Base-by-base conservation (phyloP, 1,140 invertebrate genomes). In the Antheraea mylitta region DNA sequence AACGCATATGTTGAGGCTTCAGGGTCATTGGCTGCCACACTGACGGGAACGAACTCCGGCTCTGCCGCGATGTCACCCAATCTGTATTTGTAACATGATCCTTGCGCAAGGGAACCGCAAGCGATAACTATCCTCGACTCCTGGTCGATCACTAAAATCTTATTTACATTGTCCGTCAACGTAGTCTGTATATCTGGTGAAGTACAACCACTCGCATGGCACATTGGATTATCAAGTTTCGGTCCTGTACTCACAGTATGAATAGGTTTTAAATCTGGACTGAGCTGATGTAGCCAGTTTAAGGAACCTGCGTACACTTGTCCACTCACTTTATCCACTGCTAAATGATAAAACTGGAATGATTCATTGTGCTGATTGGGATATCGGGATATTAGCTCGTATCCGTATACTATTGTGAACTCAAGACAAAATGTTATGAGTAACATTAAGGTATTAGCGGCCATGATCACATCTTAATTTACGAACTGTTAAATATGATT, bases 1-100 rank as follows among this genome's bases (percentile, higher is more conserved):
- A 99, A 99, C 0, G 98, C 98, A 79, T 96, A 98, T 0, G 98
- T 99, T 0, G 98, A 98, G 0, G 98, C 97, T 70, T 94, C 94
- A 69, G 97, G 96, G 88, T 98, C 98, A 83, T 99, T 99, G 0
- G 98, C 97, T 0, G 97, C 98, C 11, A 99, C 95, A 69, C 96
- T 96, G 42, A 94, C 93, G 0, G 96, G 94, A 65, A 97, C 94
- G 77, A 97, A 96, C 66, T 96, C 94, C 1, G 96, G 94, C 45
- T 94, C 93, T 9, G 95, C 90, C 58, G 95, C 96, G 78, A 99
- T 96, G 89, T 98, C 96, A 58, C 94, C 94, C 74, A 98, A 92
- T 81, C 96, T 95, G 89, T 97, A 98, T 84, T 97, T 97, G 78
- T 95, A 95, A 87, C 97, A 98, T 58, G 98, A 96, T 66, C 98